Evolutionary conservation across 2,888 invertebrate species (phyloP).

Genomic region (Drosophila algonquin): DNA sequence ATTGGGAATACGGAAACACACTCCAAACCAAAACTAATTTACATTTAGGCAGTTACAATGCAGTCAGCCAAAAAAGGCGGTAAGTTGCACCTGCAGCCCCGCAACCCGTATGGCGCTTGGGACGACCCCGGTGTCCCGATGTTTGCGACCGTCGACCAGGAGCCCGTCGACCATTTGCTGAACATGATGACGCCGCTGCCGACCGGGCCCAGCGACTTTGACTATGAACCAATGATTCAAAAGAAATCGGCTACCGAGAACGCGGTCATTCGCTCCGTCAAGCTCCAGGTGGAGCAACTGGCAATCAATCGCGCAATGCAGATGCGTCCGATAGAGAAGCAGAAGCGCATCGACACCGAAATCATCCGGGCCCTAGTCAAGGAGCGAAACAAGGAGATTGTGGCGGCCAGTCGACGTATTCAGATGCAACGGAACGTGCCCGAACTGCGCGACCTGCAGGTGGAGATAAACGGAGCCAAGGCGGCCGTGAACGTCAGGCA

Average conservation of each 20-base stretch:
- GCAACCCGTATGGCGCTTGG: slow-evolving; percentile 60
- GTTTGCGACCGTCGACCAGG: slow-evolving; percentile 59
- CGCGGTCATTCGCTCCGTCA: slow-evolving; percentile 44
- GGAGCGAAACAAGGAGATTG: slow-evolving; percentile 40
- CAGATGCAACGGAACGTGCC: slow-evolving; percentile 50
- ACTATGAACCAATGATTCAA: slow-evolving; percentile 44
- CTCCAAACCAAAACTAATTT: neutral
- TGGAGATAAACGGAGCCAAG: slow-evolving; percentile 51
- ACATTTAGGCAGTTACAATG: neutral
- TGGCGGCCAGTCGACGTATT: slow-evolving; percentile 34
- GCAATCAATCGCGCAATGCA: slow-evolving; percentile 57
- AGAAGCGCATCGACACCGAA: slow-evolving; percentile 31
- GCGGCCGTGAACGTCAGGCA: slow-evolving; percentile 48
- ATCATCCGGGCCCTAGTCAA: slow-evolving; percentile 45
- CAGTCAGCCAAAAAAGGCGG: neutral
- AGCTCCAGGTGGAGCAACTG: slow-evolving; percentile 60
- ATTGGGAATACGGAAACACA: neutral
- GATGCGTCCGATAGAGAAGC: slow-evolving; percentile 35
- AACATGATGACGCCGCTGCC: slow-evolving; percentile 20
- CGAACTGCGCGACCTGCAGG: slow-evolving; percentile 40
- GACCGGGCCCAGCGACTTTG: slow-evolving; percentile 13
- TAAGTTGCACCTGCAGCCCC: slow-evolving; percentile 16
- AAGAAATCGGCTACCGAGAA: slow-evolving; percentile 19
- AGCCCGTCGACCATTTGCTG: slow-evolving; percentile 51
- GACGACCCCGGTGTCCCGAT: slow-evolving; percentile 56